Evolutionary conservation across 2,113 vertebrate species (phyloP).

Genomic region (Rhinolophus sinicus): DNA sequence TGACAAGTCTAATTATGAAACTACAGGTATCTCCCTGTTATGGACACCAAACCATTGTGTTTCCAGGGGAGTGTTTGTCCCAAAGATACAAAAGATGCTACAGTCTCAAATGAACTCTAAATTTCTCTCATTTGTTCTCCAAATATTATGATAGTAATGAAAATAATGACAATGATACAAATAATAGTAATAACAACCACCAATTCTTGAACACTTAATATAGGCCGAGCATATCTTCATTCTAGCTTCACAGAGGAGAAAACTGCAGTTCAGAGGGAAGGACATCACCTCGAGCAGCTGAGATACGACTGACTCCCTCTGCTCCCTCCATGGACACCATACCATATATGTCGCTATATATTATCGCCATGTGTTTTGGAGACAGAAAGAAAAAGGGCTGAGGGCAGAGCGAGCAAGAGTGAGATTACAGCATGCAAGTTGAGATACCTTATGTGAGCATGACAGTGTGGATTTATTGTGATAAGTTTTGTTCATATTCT

Average conservation of each 20-base stretch:
- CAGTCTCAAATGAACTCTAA: neutral
- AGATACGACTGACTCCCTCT: accelerated
- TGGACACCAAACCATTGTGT: conserved; percentile 57
- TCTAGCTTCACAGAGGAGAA: neutral
- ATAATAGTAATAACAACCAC: neutral
- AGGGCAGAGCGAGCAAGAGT: neutral
- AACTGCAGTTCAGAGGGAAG: neutral
- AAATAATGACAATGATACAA: neutral
- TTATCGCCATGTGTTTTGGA: neutral
- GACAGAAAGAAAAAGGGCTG: neutral
- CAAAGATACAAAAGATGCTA: conserved; percentile 31
- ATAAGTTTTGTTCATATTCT: neutral
- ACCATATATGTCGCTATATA: neutral
- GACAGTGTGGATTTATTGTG: neutral
- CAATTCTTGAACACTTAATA: neutral
- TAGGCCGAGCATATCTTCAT: neutral
- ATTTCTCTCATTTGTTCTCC: neutral
- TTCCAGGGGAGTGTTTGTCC: conserved; percentile 72
- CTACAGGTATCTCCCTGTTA: neutral
- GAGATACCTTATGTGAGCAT: neutral
- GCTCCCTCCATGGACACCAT: accelerated
- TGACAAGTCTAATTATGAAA: conserved; percentile 70
- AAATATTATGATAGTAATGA: neutral
- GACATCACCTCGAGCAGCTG: neutral
- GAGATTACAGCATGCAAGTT: neutral